Conservation (phyloP, 2,113 vertebrate species). For the Falco punctatus region DNA sequence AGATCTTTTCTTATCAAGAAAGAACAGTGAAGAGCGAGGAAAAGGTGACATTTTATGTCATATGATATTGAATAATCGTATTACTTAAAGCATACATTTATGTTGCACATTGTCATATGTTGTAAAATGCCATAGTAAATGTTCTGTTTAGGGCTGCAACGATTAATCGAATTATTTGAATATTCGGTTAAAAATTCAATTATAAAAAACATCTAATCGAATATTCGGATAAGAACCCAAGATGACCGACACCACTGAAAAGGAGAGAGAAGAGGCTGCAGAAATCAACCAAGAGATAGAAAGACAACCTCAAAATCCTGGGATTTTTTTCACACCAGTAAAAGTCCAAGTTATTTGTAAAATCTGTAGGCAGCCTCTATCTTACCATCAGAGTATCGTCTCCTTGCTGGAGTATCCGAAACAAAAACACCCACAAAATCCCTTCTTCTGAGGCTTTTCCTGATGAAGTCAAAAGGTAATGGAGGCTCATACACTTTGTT, state of each 20-base stretch:
- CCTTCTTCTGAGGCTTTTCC: slow-evolving; percentile 65
- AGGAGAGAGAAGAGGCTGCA: slow-evolving; percentile 67
- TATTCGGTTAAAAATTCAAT: slow-evolving; percentile 66
- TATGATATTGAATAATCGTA: slow-evolving; percentile 36
- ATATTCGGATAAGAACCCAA: slow-evolving; percentile 70
- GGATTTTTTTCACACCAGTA: slow-evolving; percentile 58
- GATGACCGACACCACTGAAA: slow-evolving; percentile 67
- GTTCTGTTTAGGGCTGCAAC: slow-evolving; percentile 72
- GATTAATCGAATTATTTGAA: slow-evolving; percentile 69
- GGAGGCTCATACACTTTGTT: slow-evolving; percentile 43
- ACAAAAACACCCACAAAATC: slow-evolving; percentile 54
- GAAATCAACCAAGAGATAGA: slow-evolving; percentile 64
- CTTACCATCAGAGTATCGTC: slow-evolving; percentile 37
- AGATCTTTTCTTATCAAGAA: neutral
- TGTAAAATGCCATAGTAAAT: slow-evolving; percentile 71
- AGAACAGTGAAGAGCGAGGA: neutral
- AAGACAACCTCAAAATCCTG: slow-evolving; percentile 58
- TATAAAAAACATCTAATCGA: slow-evolving; percentile 44
- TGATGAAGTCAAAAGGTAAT: slow-evolving; percentile 67
- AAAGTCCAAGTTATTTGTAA: slow-evolving; percentile 58
- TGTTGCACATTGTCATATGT: slow-evolving; percentile 66
- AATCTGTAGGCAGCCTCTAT: slow-evolving; percentile 64
- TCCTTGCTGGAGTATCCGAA: slow-evolving; percentile 61
- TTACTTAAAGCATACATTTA: slow-evolving; percentile 37
- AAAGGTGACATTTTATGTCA: slow-evolving; percentile 68